These are phyloP conservation scores for Arbacia lixula DNA, from an alignment of 53 echinoderm and acorn worm species.

Conservation along the genomic window DNA sequence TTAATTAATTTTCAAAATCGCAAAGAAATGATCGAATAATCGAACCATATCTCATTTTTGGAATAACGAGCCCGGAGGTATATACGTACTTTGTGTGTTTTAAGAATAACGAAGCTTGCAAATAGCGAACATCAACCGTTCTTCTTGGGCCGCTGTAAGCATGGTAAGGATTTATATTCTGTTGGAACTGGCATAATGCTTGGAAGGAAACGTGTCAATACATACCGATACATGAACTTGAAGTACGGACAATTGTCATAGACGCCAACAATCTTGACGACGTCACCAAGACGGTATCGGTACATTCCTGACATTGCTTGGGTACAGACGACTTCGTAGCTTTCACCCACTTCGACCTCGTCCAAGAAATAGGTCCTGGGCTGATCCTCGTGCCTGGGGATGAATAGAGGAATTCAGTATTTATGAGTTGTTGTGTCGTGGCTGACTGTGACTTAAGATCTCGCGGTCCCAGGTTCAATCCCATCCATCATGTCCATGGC, in stretches of 20 bases:
- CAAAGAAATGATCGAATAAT: no score
- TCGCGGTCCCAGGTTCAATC: no score
- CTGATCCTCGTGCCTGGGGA: constrained; percentile 21
- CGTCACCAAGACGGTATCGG: constrained; percentile 71
- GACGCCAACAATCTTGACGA: constrained; percentile 57
- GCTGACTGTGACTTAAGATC: background rate
- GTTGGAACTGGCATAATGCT: no score
- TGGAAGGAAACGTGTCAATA: no score
- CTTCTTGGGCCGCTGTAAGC: no score
- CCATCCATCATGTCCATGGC: background rate
- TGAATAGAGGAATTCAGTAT: background rate
- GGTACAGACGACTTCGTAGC: constrained; percentile 66
- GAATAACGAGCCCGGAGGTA: background rate
- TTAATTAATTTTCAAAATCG: no score
- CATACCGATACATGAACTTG: constrained; percentile 62
- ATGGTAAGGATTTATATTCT: no score
- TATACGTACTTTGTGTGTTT: background rate
- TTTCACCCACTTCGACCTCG: constrained; percentile 55
- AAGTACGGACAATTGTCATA: constrained; percentile 66
- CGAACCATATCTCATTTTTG: background rate
- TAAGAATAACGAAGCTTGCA: background rate
- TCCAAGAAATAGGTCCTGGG: constrained; percentile 61
- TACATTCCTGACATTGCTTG: constrained; percentile 54
- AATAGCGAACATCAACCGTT: no score
- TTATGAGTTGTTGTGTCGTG: background rate